Conservation (phyloP, 2,797 vertebrate genomes). For the Enteromius anoplus region DNA sequence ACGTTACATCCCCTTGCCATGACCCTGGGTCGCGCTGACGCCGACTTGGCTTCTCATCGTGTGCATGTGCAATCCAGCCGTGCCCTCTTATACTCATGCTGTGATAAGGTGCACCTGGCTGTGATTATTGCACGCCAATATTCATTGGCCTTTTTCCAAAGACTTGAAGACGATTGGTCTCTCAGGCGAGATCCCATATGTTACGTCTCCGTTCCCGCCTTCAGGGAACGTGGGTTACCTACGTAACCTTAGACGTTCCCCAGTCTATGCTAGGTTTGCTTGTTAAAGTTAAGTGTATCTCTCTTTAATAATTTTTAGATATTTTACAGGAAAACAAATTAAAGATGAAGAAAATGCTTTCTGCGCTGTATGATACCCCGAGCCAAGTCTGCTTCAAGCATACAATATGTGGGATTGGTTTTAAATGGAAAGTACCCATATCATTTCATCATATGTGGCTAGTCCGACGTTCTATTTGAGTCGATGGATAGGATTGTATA, state of each 20-base stretch:
- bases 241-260: neutral
- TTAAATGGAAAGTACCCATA: constrained; percentile 27
- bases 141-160: no score
- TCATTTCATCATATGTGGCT: constrained; percentile 11
- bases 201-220: no score
- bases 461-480: constrained; percentile 16
- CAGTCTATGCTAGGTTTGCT: neutral
- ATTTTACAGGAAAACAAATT: neutral
- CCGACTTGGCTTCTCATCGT: no score
- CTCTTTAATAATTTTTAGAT: neutral
- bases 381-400: neutral
- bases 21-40: no score
- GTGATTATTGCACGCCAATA: no score
- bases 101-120: no score
- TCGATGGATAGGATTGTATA: constrained; percentile 26
- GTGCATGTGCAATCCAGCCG: no score
- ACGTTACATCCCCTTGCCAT: no score
- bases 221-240: no score
- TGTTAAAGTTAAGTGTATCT: neutral
- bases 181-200: no score
- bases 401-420: constrained; percentile 19
- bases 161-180: no score
- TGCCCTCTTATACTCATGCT: no score
- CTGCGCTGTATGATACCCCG: neutral
- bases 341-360: neutral